These are phyloP conservation scores for Brachypalpus laphriformis DNA, from an alignment of 2,888 invertebrate species.

Conservation along the genomic window DNA sequence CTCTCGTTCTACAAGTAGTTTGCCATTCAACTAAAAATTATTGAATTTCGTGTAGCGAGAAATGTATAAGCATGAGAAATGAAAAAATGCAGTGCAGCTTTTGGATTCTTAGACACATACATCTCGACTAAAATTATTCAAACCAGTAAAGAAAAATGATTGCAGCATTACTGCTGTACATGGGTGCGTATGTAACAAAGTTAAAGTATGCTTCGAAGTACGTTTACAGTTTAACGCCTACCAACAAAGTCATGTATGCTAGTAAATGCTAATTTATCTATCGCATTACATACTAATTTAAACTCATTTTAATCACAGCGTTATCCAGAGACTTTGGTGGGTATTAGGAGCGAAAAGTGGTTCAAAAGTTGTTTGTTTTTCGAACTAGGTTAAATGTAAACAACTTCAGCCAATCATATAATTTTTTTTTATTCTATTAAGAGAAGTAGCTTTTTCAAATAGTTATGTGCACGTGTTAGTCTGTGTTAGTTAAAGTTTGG, in stretches of 20 bases:
- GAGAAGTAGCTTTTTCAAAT: background rate
- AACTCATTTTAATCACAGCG: background rate
- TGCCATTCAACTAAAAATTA: background rate
- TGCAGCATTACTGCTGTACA: background rate
- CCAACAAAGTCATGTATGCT: background rate
- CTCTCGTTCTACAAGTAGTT: background rate
- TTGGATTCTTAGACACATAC: too few relatives aligned
- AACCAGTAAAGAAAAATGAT: background rate
- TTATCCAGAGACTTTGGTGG: background rate
- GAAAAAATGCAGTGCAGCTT: too few relatives aligned
- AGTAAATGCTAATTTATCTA: background rate
- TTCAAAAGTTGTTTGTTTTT: background rate
- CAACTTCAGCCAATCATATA: background rate
- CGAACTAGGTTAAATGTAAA: background rate
- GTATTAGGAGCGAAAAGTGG: background rate
- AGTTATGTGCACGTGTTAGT: too few relatives aligned
- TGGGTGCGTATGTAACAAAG: background rate
- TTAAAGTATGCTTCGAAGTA: background rate
- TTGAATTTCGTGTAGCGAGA: background rate
- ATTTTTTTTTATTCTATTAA: background rate
- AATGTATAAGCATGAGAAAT: too few relatives aligned
- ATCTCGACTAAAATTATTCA: too few relatives aligned
- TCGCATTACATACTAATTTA: background rate
- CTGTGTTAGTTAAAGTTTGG: too few relatives aligned
- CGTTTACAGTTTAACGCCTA: conserved; percentile 9